Conservation (phyloP, 2,797 vertebrate species). For the Sternarchorhynchus goeldii region DNA sequence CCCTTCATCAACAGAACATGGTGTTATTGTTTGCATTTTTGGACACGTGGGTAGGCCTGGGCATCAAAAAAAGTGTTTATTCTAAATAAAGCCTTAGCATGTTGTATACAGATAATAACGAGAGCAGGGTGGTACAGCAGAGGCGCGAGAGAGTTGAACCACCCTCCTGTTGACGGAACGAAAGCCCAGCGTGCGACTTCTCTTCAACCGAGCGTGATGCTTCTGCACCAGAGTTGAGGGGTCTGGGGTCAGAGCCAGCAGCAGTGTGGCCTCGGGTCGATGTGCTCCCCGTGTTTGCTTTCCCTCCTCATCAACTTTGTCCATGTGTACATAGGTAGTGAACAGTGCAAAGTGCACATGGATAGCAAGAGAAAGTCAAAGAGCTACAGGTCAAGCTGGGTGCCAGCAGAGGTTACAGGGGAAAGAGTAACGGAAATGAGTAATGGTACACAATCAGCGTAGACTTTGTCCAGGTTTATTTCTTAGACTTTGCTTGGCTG, state of each 20-base stretch:
- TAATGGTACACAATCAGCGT: no score
- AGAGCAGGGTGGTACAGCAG: neutral
- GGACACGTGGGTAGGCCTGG: neutral
- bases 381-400: neutral
- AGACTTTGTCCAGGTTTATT: neutral
- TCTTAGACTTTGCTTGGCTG: no score
- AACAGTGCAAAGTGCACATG: constrained; percentile 31
- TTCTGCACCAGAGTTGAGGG: neutral
- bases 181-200: neutral
- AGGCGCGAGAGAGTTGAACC: constrained; percentile 7
- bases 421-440: neutral
- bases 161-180: constrained; percentile 12
- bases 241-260: neutral
- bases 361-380: constrained; percentile 29
- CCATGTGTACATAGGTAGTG: constrained; percentile 62
- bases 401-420: neutral
- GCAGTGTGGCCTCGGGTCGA: constrained; percentile 26
- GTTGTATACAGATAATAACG: neutral
- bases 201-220: no score
- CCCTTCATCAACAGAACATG: neutral
- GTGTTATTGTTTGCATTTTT: neutral
- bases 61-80: neutral
- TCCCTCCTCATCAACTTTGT: constrained; percentile 54
- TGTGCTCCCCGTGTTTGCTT: constrained; percentile 26
- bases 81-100: neutral